phyloP scores from a whole-genome alignment of 92 coral and sea anemone species.

The Blastomussa wellsi region DNA sequence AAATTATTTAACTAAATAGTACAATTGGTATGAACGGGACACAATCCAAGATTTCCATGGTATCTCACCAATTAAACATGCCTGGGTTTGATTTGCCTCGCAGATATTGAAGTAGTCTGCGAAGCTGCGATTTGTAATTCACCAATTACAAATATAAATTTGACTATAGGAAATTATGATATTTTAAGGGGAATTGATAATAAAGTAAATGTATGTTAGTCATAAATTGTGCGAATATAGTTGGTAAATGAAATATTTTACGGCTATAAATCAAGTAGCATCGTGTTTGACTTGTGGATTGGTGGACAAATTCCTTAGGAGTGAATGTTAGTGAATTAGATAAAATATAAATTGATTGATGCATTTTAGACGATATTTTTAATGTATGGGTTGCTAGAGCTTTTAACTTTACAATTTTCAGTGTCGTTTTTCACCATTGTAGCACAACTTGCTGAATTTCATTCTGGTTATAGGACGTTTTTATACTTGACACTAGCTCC shows the following conservation, averaged over 20 bases:
- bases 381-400: not conserved
- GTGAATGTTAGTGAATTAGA: not conserved
- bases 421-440: not conserved
- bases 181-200: slow-evolving; percentile 5
- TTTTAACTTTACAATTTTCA: not conserved
- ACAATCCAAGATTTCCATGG: not conserved
- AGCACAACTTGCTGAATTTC: not conserved
- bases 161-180: slow-evolving; percentile 2
- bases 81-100: not conserved
- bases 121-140: not conserved
- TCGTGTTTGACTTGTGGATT: not conserved
- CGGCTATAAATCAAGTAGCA: not conserved
- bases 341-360: not conserved
- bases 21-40: not conserved
- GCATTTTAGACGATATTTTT: slow-evolving; percentile 15
- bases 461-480: not conserved
- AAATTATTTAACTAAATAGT: not conserved
- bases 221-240: not conserved
- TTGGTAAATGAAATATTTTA: not conserved
- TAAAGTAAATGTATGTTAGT: not conserved
- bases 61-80: not conserved
- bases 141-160: not conserved
- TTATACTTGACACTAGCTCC: not conserved
- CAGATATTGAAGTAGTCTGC: not conserved
- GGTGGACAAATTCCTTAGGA: not conserved